Conservation (phyloP, 2,888 invertebrate genomes). For the Amiota mariae region DNA sequence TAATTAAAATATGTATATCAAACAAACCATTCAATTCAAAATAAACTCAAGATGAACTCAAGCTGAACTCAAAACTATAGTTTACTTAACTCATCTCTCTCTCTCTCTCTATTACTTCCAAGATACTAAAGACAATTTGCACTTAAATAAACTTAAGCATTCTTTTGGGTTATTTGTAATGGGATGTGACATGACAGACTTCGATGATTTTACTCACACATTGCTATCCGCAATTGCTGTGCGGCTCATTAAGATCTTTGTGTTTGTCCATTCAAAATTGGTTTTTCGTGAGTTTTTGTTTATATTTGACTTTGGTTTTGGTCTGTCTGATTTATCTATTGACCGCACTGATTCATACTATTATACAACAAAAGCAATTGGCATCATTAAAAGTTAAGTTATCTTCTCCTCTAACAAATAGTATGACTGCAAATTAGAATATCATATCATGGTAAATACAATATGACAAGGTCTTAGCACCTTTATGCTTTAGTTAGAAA, state of each 20-base stretch:
- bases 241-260: slow-evolving; percentile 49
- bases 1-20: not conserved
- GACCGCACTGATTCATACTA: too few relatives aligned
- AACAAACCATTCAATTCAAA: too few relatives aligned
- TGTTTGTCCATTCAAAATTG: slow-evolving; percentile 46
- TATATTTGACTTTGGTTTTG: slow-evolving; percentile 37
- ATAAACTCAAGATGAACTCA: too few relatives aligned
- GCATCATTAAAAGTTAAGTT: too few relatives aligned
- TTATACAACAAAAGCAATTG: too few relatives aligned
- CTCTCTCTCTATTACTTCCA: slow-evolving; percentile 35
- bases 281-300: slow-evolving; percentile 41
- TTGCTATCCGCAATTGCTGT: slow-evolving; percentile 31
- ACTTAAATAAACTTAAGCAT: too few relatives aligned
- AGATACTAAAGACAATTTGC: slow-evolving; percentile 35
- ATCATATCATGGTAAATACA: too few relatives aligned
- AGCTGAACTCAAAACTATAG: slow-evolving; percentile 27
- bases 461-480: too few relatives aligned
- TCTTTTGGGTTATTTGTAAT: not conserved
- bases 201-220: not conserved
- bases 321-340: slow-evolving; percentile 47
- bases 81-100: too few relatives aligned
- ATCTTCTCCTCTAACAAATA: too few relatives aligned
- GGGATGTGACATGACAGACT: slow-evolving; percentile 40
- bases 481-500: too few relatives aligned
- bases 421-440: too few relatives aligned